These are phyloP conservation scores for Gnathonemus echidnorhynchus DNA, from an alignment of 2,113 vertebrate species.

Conservation along the genomic window DNA sequence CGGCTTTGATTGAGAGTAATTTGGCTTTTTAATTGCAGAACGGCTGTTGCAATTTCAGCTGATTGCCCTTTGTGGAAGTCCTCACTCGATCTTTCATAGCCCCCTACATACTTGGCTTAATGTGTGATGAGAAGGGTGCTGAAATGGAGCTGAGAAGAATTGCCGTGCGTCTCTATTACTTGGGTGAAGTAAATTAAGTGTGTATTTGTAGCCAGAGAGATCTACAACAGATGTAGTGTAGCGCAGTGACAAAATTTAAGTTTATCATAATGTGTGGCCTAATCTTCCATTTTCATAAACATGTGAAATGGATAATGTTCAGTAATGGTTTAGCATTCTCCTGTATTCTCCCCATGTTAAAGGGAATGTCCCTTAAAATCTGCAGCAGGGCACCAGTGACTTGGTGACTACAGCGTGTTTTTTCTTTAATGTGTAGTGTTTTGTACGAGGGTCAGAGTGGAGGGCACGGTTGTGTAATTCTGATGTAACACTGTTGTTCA, in stretches of 20 bases:
- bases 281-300: background rate
- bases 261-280: background rate
- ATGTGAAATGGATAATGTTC: background rate
- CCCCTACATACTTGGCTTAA: constrained; percentile 18
- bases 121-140: constrained; percentile 45
- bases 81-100: constrained; percentile 55
- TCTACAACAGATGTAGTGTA: background rate
- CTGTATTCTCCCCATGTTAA: background rate
- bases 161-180: background rate
- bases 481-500: background rate
- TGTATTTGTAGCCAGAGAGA: background rate
- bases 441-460: background rate
- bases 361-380: background rate
- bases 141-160: background rate
- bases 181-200: background rate
- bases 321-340: background rate
- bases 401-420: background rate
- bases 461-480: background rate
- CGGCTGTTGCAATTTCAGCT: constrained; percentile 61
- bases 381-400: background rate
- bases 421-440: background rate
- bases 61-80: constrained; percentile 66
- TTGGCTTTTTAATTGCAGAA: constrained; percentile 68
- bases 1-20: constrained; percentile 69
- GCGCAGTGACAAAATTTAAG: background rate